Base-by-base conservation (phyloP, 2,888 invertebrate genomes). In the Hydropsyche betteni region DNA sequence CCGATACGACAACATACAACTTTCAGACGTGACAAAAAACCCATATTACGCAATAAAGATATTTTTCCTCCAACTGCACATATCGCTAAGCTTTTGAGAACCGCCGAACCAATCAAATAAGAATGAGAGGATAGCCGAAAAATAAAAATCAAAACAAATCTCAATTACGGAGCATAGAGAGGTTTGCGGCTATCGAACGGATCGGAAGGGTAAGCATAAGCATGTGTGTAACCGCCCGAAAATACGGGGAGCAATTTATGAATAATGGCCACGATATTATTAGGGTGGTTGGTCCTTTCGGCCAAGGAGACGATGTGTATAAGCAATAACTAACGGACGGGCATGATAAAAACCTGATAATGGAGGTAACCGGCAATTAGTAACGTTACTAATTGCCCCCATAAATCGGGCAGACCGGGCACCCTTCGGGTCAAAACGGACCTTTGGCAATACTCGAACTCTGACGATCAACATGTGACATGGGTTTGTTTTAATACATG, bases 291-390 rank as follows among this genome's bases (percentile, higher is more conserved):
- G 51, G 34, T 24, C 33, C 51, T 8, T 2, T 24, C 24, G 24
- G 24, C 24, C 24, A 24, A 44, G 69, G 51, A 69, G 69, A 51
- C 44, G 52, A 72, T 58, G 58, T 61, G 58, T 61, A 72, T 72
- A 71, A 68, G 44, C 74, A 70, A 70, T 73, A 64, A 55, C 70
- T 73, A 64, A 55, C 70, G 58, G 44, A 64, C 51, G 76, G 51
- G 74, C 77, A 76, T 76, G 75, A 68, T 77, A 79, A 79, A 79
- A 79, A 79, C 70, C 69, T 75, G 79, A 79, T 79, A 79, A 79
- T 79, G 76, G 74, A 71, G 79, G 79, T 77, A 77, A 79, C 79
- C 75, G 52, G 72, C 79, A 79, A 79, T 79, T 79, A 79, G 77
- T 69, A 79, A 73, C 70, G 68, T 76, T 74, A 75, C 77, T 79